Base-by-base conservation (phyloP, 2,888 invertebrate species). In the Synergus itoensis region DNA sequence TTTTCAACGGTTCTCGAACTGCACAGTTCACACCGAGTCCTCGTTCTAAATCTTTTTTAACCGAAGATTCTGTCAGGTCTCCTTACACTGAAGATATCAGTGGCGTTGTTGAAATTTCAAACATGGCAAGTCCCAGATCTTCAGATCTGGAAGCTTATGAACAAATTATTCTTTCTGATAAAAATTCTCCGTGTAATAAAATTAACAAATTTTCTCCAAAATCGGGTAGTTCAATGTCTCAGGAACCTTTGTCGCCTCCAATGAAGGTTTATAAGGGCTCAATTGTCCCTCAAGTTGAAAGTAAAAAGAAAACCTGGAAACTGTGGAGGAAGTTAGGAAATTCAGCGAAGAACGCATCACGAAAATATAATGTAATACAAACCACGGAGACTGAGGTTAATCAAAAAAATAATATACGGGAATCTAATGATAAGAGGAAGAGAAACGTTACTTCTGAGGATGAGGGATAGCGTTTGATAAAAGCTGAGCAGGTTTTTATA, bases 301-400 rank as follows among this genome's bases (percentile, higher is more conserved):
- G 36, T 36, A 73, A 60, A 65, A 16, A 18, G 28, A 60, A 40
- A 41, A 77, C 53, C 21, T 89, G 88, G 88, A 88, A 86, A 79
- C 88, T 89, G 79, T 89, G 88, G 88, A 81, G 53, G 84, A 82
- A 65, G 45, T 28, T 78, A 16, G 67, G 76, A 43, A 76, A 77
- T 45, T 75, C 78, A 18, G 36, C 75, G n/a, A 78, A 73, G 12
- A 60, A 28, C 12, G 57, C 75, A 21, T 75, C 64, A 14, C 43
- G 62, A 28, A 78, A 75, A 69, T 78, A 78, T 41, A 73, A 73
- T 73, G 40, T 73, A 14, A 21, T 53, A 11, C 73, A 40, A 53
- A 57, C 36, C 12, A 16, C 73, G 11, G 73, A 73, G n/a, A 36
- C 36, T 65, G 62, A 62, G 62, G 62, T 12, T 62, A 7, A 1